Evolutionary conservation across 2,797 vertebrate genomes (phyloP), one percentile per base, ranked within the genome.

Genomic region (Percopsis omiscomaycus): DNA sequence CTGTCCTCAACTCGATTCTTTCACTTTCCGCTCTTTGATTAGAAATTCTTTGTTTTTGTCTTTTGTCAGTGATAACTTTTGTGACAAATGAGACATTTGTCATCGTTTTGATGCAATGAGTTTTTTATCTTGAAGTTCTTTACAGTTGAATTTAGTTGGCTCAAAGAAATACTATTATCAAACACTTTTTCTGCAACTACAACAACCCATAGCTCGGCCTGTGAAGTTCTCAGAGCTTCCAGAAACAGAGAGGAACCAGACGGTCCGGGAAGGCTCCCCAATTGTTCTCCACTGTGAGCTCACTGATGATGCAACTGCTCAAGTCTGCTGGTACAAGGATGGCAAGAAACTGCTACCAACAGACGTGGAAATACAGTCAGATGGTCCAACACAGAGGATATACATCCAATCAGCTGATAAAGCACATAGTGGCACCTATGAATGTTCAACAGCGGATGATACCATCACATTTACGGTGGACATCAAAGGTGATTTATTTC

Each of bases 261-360:
- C 65, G 3, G 14, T 90, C 63, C 78, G 78, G 69, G 89, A 89
- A 0, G 95, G 95, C 49, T 84, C 89, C 55, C 88, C 92, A 0
- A 81, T 98, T 85, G 80, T 84, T 3, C 92, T 98, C 75, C 84
- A 71, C 73, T 96, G 96, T 58, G 91, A 96, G 66, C 89, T 98
- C 66, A 94, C 94, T 71, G 75, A 66, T n/a, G 86, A 93, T 1
- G 82, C 74, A 0, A 86, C 87, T 0, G 91, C 92, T 1, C 76
- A 77, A 0, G 94, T 96, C 48, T 48, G 13, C 82, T 98, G 98
- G 96, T 86, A 81, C 84, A 95, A 95, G 86, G 93, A 98, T 0
- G 95, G 93, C 1, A 48, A 71, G 63, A 77, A 89, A 9, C 78
- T 98, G 46, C 89, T 86, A 61, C 73, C 90, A 1, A 81, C 85